Conservation (phyloP, 2,797 vertebrate genomes). For the Sebastes wilsoni region DNA sequence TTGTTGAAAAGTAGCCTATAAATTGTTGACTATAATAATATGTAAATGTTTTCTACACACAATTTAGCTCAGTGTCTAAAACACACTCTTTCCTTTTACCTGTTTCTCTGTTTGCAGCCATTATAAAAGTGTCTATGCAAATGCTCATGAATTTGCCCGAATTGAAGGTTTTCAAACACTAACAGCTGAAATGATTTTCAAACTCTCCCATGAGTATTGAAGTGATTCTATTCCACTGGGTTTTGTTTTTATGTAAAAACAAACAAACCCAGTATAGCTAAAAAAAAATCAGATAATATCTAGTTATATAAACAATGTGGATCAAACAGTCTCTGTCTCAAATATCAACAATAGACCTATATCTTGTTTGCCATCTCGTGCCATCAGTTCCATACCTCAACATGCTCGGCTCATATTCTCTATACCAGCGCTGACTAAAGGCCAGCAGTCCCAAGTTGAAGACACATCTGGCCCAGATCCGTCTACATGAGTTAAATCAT, state of each 20-base stretch:
- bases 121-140: background rate
- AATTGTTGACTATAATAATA: background rate
- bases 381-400: background rate
- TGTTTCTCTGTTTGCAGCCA: background rate
- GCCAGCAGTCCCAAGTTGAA: background rate
- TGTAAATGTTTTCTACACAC: background rate
- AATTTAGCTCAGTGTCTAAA: background rate
- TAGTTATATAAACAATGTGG: background rate
- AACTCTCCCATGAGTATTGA: background rate
- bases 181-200: background rate
- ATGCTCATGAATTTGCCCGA: background rate
- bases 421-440: background rate
- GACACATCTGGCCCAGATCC: background rate
- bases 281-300: background rate
- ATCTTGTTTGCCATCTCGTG: slow-evolving; percentile 1
- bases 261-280: background rate
- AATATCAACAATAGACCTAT: background rate
- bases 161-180: background rate
- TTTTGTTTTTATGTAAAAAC: background rate
- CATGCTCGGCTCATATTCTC: background rate
- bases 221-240: background rate
- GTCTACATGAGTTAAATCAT: slow-evolving; percentile 2
- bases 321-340: background rate
- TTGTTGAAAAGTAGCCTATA: background rate
- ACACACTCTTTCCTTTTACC: background rate